These are phyloP conservation scores for Cinclus cinclus DNA, from an alignment of 2,113 vertebrate species.

Conservation along the genomic window DNA sequence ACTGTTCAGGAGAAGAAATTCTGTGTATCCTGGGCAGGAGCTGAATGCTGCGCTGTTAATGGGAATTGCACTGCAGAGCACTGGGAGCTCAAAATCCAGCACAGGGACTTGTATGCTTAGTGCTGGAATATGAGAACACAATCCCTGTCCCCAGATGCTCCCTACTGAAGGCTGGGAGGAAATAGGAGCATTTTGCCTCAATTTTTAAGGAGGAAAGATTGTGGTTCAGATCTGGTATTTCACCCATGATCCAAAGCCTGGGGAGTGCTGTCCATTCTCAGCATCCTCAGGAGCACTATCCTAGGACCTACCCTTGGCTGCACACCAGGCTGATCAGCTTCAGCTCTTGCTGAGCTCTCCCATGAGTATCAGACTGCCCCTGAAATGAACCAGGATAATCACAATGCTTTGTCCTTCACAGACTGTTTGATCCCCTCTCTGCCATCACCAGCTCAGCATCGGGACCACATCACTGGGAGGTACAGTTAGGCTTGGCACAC, in stretches of 20 bases:
- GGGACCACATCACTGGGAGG: neutral
- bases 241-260: neutral
- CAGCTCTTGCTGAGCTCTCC: neutral
- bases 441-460: neutral
- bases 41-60: fast-evolving
- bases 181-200: neutral
- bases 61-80: neutral
- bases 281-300: neutral
- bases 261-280: neutral
- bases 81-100: neutral
- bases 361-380: neutral
- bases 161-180: neutral
- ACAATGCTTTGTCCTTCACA: neutral
- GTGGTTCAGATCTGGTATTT: neutral
- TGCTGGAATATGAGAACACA: neutral
- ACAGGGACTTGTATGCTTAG: fast-evolving
- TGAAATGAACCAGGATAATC: neutral
- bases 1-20: neutral
- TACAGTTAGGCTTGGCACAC: neutral
- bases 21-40: neutral
- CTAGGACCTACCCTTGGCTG: neutral
- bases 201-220: neutral
- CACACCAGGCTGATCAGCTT: neutral
- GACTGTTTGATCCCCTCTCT: neutral
- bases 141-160: neutral